phyloP scores from a whole-genome alignment of 2,113 vertebrate species.

The Gavia stellata region DNA sequence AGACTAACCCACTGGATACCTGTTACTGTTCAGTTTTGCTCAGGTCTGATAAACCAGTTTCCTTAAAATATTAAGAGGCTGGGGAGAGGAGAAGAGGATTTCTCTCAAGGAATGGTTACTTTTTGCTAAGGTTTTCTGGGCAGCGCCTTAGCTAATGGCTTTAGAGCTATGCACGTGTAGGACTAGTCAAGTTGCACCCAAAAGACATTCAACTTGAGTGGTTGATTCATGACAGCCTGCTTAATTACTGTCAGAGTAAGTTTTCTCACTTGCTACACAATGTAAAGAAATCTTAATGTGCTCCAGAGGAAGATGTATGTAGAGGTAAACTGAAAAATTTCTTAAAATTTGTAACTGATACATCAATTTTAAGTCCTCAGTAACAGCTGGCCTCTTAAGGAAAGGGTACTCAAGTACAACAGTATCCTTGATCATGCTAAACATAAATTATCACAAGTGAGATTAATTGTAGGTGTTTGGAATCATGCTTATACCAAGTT shows the following conservation, averaged over 20 bases:
- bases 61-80: neutral
- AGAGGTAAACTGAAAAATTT: neutral
- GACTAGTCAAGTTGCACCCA: neutral
- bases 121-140: neutral
- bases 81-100: neutral
- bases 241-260: neutral
- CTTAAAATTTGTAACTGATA: neutral
- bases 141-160: neutral
- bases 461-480: neutral
- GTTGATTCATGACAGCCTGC: neutral
- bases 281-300: neutral
- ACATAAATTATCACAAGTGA: neutral
- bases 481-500: neutral
- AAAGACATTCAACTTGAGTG: neutral
- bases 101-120: neutral
- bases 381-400: neutral
- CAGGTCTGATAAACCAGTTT: neutral
- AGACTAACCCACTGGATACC: neutral
- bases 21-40: neutral
- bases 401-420: neutral
- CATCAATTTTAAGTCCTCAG: neutral
- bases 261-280: neutral
- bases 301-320: neutral
- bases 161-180: neutral
- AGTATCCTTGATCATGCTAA: neutral